Conservation (phyloP, 2,797 vertebrate genomes). For the Tolypeutes matacus region DNA sequence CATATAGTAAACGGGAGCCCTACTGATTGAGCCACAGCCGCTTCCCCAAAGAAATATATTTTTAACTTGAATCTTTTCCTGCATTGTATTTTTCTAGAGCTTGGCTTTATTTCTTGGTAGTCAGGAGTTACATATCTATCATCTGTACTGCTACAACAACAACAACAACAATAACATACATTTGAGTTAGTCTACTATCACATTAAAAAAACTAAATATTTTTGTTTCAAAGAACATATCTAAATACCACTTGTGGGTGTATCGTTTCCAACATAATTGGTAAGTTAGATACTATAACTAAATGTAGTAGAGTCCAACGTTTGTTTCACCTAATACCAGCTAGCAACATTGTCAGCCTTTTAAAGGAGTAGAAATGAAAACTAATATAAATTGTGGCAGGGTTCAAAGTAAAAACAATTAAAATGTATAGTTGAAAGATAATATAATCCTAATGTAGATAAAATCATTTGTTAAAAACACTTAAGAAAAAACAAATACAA, state of each 20-base stretch:
- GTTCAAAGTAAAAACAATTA: conserved; percentile 48
- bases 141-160: conserved; percentile 69
- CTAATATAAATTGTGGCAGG: conserved; percentile 48
- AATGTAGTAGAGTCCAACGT: conserved; percentile 46
- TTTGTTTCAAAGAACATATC: conserved; percentile 30
- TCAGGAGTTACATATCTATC: conserved; percentile 57
- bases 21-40: too few species aligned
- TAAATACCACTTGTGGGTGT: background rate
- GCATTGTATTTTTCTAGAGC: conserved; percentile 83
- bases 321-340: background rate
- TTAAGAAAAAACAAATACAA: background rate
- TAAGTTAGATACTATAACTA: background rate
- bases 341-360: conserved; percentile 56
- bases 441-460: conserved; percentile 47
- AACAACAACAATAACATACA: too few species aligned
- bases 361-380: conserved; percentile 52
- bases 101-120: conserved; percentile 81
- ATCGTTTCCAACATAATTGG: conserved; percentile 63
- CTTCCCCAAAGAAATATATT: conserved; percentile 90
- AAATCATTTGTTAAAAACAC: conserved; percentile 41
- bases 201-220: conserved; percentile 51
- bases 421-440: conserved; percentile 57
- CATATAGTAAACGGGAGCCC: too few species aligned
- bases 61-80: conserved; percentile 86
- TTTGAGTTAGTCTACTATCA: conserved; percentile 38